Evolutionary conservation across 2,888 invertebrate genomes (phyloP), one percentile per base, ranked within the genome.

Genomic region (Dynastes maya): DNA sequence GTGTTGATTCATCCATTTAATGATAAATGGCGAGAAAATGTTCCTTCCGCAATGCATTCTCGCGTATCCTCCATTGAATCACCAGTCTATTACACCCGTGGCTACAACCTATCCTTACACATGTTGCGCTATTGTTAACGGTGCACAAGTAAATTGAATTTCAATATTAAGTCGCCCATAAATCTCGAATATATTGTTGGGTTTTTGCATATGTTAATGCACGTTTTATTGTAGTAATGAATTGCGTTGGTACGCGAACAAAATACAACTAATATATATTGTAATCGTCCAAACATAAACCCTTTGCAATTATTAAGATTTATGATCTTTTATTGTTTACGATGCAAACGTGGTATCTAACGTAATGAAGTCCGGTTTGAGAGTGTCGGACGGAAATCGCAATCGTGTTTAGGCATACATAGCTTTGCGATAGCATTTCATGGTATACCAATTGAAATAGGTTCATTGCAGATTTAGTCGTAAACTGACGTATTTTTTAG

Each of bases 181-280:
- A 78, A 78, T 78, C 78, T 78, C 71, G 71, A 51, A 78, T 72
- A 70, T 78, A 71, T 71, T 71, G 78, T 68, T 16, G 65, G 22
- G 71, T 72, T 64, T 78, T 78, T 65, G 74, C 72, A 67, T 79
- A 79, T 79, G 79, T 77, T 79, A 79, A 79, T 79, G 77, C 77
- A 40, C 74, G 74, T 79, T 79, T 79, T 79, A 79, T 79, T 79
- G 77, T 74, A 53, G 79, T 79, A 79, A 79, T 79, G 79, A 77
- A 79, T 77, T 68, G 79, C 40, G 51, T 67, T 77, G 65, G 72
- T 71, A 64, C 68, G 67, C 68, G 45, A 74, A 65, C 71, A 68
- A 77, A 77, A 79, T 79, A 74, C 79, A 77, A 79, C 79, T 79
- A 79, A 79, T 79, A 79, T 77, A 79, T 79, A 79, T 79, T 79